phyloP scores from a whole-genome alignment of 1,140 invertebrate genomes.

The Drosophila chauvacae region DNA sequence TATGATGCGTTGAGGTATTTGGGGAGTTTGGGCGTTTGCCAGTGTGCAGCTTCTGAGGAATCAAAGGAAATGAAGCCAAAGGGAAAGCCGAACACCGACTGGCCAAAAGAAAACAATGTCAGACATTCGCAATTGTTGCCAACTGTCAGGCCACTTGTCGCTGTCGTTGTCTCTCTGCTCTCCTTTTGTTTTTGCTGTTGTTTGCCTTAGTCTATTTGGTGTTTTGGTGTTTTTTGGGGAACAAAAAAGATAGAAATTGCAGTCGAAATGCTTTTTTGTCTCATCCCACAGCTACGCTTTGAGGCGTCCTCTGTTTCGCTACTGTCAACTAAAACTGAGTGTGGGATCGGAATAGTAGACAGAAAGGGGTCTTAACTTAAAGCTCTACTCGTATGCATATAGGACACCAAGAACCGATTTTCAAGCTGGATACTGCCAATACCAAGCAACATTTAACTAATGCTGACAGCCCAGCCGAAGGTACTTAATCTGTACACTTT shows the following conservation, averaged over 20 bases:
- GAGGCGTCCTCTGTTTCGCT: constrained; percentile 31
- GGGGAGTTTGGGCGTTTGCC: constrained; percentile 7
- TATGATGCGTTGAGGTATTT: constrained; percentile 12
- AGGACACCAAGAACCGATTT: neutral
- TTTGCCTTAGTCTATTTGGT: constrained; percentile 9
- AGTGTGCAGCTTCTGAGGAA: constrained; percentile 7
- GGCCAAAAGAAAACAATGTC: constrained; percentile 45
- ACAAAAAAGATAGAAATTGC: constrained; percentile 9
- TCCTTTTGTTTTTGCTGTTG: constrained; percentile 17
- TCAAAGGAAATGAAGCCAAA: constrained; percentile 33
- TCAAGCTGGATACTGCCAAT: constrained; percentile 4
- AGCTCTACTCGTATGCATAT: constrained; percentile 10
- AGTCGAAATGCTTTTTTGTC: constrained; percentile 64
- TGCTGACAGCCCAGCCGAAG: neutral
- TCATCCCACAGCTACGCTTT: constrained; percentile 20
- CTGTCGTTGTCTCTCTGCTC: constrained; percentile 39
- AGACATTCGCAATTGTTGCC: constrained; percentile 66
- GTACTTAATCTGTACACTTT: constrained; percentile 15
- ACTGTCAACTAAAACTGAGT: constrained; percentile 43
- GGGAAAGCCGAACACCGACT: constrained; percentile 26
- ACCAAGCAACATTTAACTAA: neutral
- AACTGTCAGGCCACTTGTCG: constrained; percentile 62
- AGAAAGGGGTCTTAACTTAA: constrained; percentile 16
- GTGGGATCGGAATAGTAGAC: neutral
- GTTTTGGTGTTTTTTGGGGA: constrained; percentile 33